Base-by-base conservation (phyloP, 2,888 invertebrate genomes). In the Cecidostiba fungosa region DNA sequence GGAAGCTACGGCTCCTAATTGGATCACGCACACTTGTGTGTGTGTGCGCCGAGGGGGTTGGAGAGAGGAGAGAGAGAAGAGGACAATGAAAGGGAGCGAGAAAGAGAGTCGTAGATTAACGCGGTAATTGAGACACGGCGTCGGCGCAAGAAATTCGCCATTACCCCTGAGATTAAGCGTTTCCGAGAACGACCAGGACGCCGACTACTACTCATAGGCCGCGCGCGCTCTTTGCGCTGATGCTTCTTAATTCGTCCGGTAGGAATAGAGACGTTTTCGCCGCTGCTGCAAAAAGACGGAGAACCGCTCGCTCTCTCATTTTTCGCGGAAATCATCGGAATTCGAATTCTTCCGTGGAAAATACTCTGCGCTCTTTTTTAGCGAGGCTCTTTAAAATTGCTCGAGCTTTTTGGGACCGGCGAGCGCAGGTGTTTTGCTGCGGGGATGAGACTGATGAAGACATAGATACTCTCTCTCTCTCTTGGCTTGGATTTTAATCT, bases 51-150 rank as follows among this genome's bases (percentile, higher is more conserved):
- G 14, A 74, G 19, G 36, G 16, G 12, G n/a, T 5, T 62, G 62
- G 77, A 10, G 32, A 10, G 26, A 26, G 77, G n/a, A n/a, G n/a
- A n/a, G n/a, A n/a, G n/a, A n/a, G n/a, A 8, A 39, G 70, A 36
- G 77, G 54, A 77, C 77, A 82, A 80, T 80, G 78, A 78, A 47
- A 43, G 47, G 16, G 43, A 77, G 47, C 39, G 32, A 14, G 54
- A 81, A 29, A 54, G 43, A 47, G 90, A 90, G 88, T 90, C 91
- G 90, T 92, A 92, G 91, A 92, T 92, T 92, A 92, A 92, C 92
- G 91, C 88, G 87, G 90, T 93, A 92, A 93, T 93, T 92, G 92
- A 93, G 92, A 92, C 90, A 91, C 90, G 90, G 89, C 90, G 88
- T 88, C 32, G 62, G 47, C 77, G 82, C 82, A 74, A 84, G 84